These are phyloP conservation scores for Zaprionus kolodkinae DNA, from an alignment of 1,140 invertebrate species.

Conservation along the genomic window DNA sequence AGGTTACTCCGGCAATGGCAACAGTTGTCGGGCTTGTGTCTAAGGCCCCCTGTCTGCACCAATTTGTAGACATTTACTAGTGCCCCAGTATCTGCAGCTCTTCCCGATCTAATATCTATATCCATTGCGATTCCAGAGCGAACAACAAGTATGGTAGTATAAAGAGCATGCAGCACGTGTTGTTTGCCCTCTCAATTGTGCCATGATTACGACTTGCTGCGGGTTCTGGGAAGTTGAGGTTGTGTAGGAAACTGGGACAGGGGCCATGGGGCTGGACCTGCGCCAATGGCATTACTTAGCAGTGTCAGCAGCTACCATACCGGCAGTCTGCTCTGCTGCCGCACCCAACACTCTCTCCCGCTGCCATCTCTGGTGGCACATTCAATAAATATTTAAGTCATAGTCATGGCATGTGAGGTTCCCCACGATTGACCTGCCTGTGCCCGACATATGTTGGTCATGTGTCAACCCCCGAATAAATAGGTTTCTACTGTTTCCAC, in stretches of 20 bases:
- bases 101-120: constrained; percentile 44
- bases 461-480: constrained; percentile 12
- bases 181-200: constrained; percentile 72
- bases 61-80: constrained; percentile 73
- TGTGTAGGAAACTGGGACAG: background rate
- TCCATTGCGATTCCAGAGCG: constrained; percentile 24
- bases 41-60: constrained; percentile 60
- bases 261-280: background rate
- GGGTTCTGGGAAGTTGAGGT: background rate
- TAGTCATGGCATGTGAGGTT: constrained; percentile 21
- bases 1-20: constrained; percentile 41
- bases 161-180: constrained; percentile 57
- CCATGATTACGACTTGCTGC: constrained; percentile 56
- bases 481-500: background rate
- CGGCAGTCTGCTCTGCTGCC: background rate
- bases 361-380: constrained; percentile 26
- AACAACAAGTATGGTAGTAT: constrained; percentile 6
- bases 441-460: constrained; percentile 9
- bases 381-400: constrained; percentile 71
- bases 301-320: constrained; percentile 4
- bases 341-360: background rate
- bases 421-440: constrained; percentile 31
- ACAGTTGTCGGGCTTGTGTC: constrained; percentile 56
- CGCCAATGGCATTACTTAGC: constrained; percentile 25
- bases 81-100: constrained; percentile 55